Evolutionary conservation across 2,888 invertebrate species (phyloP).

Genomic region (Agapetus fuscipes): DNA sequence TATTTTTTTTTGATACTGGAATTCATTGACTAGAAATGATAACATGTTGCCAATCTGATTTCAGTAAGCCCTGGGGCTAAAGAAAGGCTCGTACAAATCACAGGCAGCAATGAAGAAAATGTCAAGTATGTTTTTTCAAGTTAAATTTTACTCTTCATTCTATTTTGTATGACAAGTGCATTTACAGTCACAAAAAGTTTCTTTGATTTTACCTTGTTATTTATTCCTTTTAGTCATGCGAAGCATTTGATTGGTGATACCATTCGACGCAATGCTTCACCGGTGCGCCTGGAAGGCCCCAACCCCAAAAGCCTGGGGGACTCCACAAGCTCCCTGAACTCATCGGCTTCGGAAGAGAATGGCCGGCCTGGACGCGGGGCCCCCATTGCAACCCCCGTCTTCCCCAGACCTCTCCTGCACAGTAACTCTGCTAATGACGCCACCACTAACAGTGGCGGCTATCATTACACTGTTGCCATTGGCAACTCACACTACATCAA

Average conservation of each 20-base stretch:
- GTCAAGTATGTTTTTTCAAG: conserved; percentile 60
- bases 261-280: conserved; percentile 89
- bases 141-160: conserved; percentile 4
- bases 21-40: no score
- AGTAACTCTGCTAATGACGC: conserved; percentile 78
- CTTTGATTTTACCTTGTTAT: no score
- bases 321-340: conserved; percentile 71
- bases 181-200: no score
- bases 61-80: conserved; percentile 90
- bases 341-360: conserved; percentile 58
- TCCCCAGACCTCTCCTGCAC: conserved; percentile 56
- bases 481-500: conserved; percentile 74
- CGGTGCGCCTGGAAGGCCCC: conserved; percentile 59
- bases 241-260: conserved; percentile 92
- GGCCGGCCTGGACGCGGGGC: conserved; percentile 32
- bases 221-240: conserved; percentile 64
- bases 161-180: no score
- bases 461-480: conserved; percentile 79
- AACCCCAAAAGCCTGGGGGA: conserved; percentile 52
- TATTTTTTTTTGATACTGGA: no score
- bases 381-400: conserved; percentile 45
- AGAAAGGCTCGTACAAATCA: conserved; percentile 91
- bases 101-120: conserved; percentile 87
- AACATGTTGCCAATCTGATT: no score
- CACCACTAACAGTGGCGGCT: conserved; percentile 75